Evolutionary conservation across 2,113 vertebrate genomes (phyloP), one percentile per base, ranked within the genome.

Genomic region (Aphelocoma coerulescens): DNA sequence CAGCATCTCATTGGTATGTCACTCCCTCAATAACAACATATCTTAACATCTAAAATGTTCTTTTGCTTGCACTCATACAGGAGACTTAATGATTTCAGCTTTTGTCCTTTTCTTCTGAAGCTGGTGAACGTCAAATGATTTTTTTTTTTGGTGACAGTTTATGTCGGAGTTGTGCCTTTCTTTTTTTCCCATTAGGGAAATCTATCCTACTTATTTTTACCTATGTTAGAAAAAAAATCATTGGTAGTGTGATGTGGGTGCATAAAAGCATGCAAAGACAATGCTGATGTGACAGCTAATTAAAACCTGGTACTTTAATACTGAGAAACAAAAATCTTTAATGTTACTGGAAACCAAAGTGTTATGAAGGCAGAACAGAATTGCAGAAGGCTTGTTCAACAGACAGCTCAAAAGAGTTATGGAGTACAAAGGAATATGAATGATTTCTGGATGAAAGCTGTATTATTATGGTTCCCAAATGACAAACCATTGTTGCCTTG

Each of bases 231-330:
- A 28, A 44, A 11, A 27, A 78, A 27, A 32, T 22, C 51, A 41
- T 28, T 21, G 30, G 21, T 66, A 37, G 16, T 86, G 52, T 84
- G 89, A 82, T 86, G 35, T 65, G 27, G 43, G 52, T 41, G 35
- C 52, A 90, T 78, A 67, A 95, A 93, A 72, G 33, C 39, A n/a
- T 35, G 11, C 65, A 37, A 81, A 93, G 76, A 74, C 52, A 88
- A 27, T 87, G 44, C 57, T 90, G 68, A 19, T 75, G 28, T 94
- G 91, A 96, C 88, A 93, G 79, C 83, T 96, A 91, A 93, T 96
- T 96, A 93, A 93, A 92, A 19, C 23, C 57, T 85, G 65, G 49
- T 86, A 19, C 49, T 94, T 88, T 30, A 88, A n/a, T 71, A 65
- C 52, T 78, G 37, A 82, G 73, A 89, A 85, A 57, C 46, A 77